Percentiles rank a stretch among this genome's conserved stretches.
Conservation (phyloP, 2,888 invertebrate species). For the Lysandra bellargus region DNA sequence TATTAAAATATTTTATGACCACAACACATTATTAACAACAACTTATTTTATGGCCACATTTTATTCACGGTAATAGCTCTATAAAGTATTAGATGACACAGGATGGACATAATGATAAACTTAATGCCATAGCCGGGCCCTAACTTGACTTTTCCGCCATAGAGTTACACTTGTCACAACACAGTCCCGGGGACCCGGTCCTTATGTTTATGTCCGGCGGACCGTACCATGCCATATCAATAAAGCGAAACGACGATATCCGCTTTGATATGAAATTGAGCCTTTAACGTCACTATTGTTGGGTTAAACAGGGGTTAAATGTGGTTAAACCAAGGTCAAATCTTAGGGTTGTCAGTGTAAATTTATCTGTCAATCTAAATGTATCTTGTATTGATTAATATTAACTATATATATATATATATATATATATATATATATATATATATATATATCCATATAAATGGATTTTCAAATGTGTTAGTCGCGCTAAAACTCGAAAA, state of each 20-base stretch:
- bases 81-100: conserved; percentile 7
- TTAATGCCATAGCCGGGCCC: conserved; percentile 31
- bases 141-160: conserved; percentile 55
- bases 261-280: conserved; percentile 11
- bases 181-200: conserved; percentile 53
- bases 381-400: neutral
- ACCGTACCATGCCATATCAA: conserved; percentile 27
- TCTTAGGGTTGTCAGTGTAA: neutral
- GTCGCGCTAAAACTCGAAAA: too few species aligned
- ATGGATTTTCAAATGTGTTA: too few species aligned
- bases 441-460: too few species aligned
- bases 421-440: too few species aligned
- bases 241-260: conserved; percentile 29
- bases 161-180: conserved; percentile 61
- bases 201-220: conserved; percentile 16
- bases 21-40: neutral
- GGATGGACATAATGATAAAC: conserved; percentile 30
- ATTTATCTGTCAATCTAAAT: neutral
- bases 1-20: neutral
- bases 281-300: conserved; percentile 26
- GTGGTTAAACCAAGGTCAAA: neutral
- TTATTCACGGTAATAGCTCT: neutral
- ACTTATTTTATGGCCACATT: neutral
- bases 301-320: conserved; percentile 1
- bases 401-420: neutral